These are phyloP conservation scores for Drosophila erecta DNA, from an alignment of 1,140 invertebrate genomes.

Conservation along the genomic window DNA sequence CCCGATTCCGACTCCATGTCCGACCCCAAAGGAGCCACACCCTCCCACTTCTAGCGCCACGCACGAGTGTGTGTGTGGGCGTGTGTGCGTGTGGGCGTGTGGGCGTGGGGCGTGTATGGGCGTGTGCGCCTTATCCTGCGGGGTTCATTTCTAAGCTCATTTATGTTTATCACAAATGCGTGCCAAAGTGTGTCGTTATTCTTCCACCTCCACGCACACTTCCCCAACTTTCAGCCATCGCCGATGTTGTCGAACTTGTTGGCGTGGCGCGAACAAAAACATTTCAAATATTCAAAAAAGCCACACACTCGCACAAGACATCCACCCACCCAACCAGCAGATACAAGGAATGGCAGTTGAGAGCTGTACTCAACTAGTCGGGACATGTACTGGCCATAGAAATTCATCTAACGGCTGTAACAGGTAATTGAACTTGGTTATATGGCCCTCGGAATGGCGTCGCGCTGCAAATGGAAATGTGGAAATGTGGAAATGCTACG, in stretches of 20 bases:
- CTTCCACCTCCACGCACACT: conserved; percentile 30
- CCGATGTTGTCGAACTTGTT: conserved; percentile 33
- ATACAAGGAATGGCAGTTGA: background rate
- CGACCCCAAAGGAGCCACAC: background rate
- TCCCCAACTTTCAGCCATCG: conserved; percentile 10
- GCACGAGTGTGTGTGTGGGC: conserved; percentile 14
- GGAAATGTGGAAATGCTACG: conserved; percentile 13
- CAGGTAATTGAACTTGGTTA: conserved; percentile 84
- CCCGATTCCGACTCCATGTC: background rate
- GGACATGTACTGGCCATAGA: conserved; percentile 82
- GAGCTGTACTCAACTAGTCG: conserved; percentile 74
- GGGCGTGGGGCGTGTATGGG: conserved; percentile 12
- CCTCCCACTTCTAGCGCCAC: background rate
- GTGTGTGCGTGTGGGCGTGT: conserved; percentile 18
- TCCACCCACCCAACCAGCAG: background rate
- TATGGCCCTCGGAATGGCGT: conserved; percentile 72
- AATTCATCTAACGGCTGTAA: conserved; percentile 85
- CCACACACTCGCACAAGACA: conserved; percentile 14
- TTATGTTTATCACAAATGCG: conserved; percentile 85
- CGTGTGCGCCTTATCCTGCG: conserved; percentile 72
- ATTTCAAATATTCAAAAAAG: conserved; percentile 80
- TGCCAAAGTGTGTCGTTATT: conserved; percentile 84
- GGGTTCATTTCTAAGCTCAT: conserved; percentile 85
- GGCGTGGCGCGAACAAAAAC: conserved; percentile 70
- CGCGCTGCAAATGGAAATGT: conserved; percentile 55